phyloP scores from a whole-genome alignment of 2,888 invertebrate genomes.

The Heliconius sara region DNA sequence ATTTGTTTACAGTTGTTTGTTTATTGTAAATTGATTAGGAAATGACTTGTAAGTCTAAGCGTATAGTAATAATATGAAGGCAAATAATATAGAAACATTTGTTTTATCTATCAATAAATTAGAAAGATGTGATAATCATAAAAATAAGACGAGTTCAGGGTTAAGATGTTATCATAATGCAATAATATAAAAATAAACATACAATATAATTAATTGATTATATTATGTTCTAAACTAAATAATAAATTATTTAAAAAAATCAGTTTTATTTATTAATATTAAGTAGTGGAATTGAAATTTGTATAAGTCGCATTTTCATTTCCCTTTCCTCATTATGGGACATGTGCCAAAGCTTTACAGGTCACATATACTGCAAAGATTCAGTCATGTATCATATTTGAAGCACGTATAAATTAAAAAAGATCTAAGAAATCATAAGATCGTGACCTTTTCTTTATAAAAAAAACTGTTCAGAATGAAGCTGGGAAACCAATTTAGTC shows the following conservation, averaged over 20 bases:
- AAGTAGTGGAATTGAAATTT: not conserved
- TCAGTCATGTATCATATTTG: not conserved
- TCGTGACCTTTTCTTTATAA: not conserved
- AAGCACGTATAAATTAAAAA: not conserved
- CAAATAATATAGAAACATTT: not conserved
- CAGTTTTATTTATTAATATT: too few species aligned
- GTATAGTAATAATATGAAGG: not conserved
- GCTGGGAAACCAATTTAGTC: not conserved
- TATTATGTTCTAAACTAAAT: too few species aligned
- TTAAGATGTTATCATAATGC: too few species aligned
- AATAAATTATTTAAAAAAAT: too few species aligned
- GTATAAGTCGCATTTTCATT: not conserved
- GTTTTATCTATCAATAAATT: not conserved
- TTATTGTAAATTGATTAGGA: not conserved
- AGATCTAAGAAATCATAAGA: not conserved
- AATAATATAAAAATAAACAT: too few species aligned
- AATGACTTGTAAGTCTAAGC: not conserved
- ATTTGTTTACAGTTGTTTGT: conserved; percentile 24
- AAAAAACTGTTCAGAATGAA: not conserved
- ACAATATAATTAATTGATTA: too few species aligned
- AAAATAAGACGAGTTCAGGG: too few species aligned
- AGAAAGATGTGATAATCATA: not conserved
- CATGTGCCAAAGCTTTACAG: not conserved
- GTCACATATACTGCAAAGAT: too few species aligned
- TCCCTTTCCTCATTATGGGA: not conserved